Conservation (phyloP, 2,888 invertebrate genomes). For the Xylophagus ater region DNA sequence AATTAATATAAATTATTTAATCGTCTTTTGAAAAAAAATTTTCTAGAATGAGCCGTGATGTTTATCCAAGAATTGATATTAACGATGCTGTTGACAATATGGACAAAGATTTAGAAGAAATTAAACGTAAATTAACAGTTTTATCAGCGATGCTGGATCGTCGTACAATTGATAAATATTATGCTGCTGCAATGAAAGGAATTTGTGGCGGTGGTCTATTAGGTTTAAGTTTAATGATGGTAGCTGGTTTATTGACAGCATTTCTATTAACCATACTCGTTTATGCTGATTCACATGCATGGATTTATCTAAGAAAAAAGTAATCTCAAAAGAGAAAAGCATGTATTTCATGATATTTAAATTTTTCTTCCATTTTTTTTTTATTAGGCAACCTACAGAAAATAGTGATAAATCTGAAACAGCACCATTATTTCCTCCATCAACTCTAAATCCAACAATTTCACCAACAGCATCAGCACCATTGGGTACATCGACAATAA, state of each 20-base stretch:
- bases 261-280: slow-evolving; percentile 84
- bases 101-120: slow-evolving; percentile 36
- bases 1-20: background rate
- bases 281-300: slow-evolving; percentile 89
- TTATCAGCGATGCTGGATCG: slow-evolving; percentile 64
- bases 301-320: slow-evolving; percentile 92
- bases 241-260: slow-evolving; percentile 78
- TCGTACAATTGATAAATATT: slow-evolving; percentile 69
- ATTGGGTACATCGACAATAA: slow-evolving; percentile 30
- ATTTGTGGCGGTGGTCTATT: slow-evolving; percentile 72
- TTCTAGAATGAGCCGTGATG: slow-evolving; percentile 36
- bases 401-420: slow-evolving; percentile 39
- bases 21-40: background rate
- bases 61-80: slow-evolving; percentile 37
- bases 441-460: slow-evolving; percentile 34
- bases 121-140: slow-evolving; percentile 38
- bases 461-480: slow-evolving; percentile 32
- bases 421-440: slow-evolving; percentile 35
- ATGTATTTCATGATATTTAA: background rate
- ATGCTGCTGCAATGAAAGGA: slow-evolving; percentile 64
- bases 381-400: slow-evolving; percentile 26
- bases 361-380: slow-evolving; percentile 3
- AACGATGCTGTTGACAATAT: slow-evolving; percentile 32
- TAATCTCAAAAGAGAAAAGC: slow-evolving; percentile 33
- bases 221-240: slow-evolving; percentile 74